Base-by-base conservation (phyloP, 2,113 vertebrate species). In the Amblyopsis rosae region DNA sequence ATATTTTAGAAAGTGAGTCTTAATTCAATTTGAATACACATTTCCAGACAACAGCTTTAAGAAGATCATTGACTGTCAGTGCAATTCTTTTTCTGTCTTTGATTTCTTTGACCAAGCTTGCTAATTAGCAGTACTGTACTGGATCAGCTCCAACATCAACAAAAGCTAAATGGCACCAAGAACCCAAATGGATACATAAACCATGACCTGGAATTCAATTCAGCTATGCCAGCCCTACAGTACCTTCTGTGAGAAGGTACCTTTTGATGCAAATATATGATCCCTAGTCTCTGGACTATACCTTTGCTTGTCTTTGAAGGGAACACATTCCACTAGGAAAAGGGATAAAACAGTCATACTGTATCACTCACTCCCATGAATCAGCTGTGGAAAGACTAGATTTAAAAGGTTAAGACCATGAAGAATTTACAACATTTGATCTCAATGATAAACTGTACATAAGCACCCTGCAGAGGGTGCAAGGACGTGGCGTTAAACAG, bases 291-390 rank as follows among this genome's bases (percentile, higher is more conserved):
- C 54, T 49, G 12, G 59, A 7, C 61, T 70, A 50, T 62, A 56
- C 66, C 65, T 70, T 71, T 68, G 60, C 66, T 26, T 66, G 19
- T 75, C 32, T 75, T 65, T 12, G 15, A 75, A 58, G 17, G 50
- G 15, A 60, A 61, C 50, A 46, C 46, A 61, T 73, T 70, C 32
- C 45, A 59, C 19, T 51, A 49, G 45, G 64, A 75, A 66, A 63
- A n/a, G 6, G 54, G 35, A 60, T 70, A 12, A 70, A 33, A n/a
- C 11, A 26, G 13, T 32, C 35, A 63, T 26, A 26, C 26, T 26
- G 59, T 26, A 59, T 26, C 16, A 26, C 32, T 33, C n/a, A n/a
- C 16, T n/a, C 41, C 16, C 59, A 32, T 57, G 16, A 47, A 70
- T 67, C 3, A 61, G 50, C n/a, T 48, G 13, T 46, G 59, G 51